Evolutionary conservation across 2,797 vertebrate genomes (phyloP).

Genomic region (Lepus townsendii): DNA sequence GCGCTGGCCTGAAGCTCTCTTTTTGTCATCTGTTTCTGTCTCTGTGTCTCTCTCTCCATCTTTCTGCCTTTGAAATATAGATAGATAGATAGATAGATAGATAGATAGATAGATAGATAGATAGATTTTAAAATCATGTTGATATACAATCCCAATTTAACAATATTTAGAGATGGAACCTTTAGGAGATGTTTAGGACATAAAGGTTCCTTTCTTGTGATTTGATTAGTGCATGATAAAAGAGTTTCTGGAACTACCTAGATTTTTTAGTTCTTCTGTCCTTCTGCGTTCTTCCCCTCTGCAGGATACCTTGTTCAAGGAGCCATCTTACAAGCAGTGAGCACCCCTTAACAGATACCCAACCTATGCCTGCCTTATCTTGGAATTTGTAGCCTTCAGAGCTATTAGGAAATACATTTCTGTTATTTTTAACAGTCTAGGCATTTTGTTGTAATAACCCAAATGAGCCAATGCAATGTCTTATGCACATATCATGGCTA

Average conservation of each 20-base stretch:
- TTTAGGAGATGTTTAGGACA: background rate
- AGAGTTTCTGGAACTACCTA: background rate
- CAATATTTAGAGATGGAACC: background rate
- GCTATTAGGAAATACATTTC: background rate
- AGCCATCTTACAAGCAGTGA: background rate
- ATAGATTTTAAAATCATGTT: background rate
- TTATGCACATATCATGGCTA: background rate
- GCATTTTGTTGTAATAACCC: background rate
- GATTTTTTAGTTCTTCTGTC: background rate
- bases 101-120: no score
- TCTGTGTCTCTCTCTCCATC: no score
- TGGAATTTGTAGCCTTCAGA: background rate
- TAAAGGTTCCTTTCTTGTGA: background rate
- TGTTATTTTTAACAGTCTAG: background rate
- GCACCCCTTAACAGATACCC: background rate
- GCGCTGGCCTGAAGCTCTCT: no score
- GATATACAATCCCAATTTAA: background rate
- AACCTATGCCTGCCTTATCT: background rate
- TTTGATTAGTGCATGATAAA: background rate
- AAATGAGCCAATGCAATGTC: background rate
- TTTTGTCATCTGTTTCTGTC: no score
- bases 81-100: no score
- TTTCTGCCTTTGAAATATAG: no score
- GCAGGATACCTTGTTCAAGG: background rate
- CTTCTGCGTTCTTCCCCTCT: background rate